Conservation (phyloP, 2,797 vertebrate genomes). For the Champsocephalus esox region DNA sequence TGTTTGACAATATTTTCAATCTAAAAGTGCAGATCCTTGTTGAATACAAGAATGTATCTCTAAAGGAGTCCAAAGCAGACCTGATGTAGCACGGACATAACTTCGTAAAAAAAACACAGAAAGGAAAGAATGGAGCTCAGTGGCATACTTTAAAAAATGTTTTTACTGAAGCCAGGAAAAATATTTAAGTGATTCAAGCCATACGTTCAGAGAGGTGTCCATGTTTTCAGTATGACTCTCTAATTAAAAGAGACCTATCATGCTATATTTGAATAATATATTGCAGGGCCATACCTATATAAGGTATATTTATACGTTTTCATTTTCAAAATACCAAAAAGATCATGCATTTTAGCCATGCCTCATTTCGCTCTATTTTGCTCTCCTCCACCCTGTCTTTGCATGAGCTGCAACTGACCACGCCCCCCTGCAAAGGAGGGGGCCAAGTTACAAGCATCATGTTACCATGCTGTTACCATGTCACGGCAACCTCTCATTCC, state of each 20-base stretch:
- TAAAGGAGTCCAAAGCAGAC: constrained; percentile 45
- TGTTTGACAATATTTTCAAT: constrained; percentile 51
- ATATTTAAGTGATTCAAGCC: constrained; percentile 66
- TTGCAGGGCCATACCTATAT: too few species aligned
- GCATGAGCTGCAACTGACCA: too few species aligned
- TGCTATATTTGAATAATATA: too few species aligned
- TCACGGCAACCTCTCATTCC: too few species aligned
- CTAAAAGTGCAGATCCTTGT: constrained; percentile 51
- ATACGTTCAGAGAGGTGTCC: constrained; percentile 71
- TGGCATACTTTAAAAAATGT: constrained; percentile 33
- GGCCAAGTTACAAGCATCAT: too few species aligned
- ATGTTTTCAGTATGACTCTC: constrained; percentile 67
- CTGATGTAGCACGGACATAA: constrained; percentile 30
- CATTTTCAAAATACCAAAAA: too few species aligned
- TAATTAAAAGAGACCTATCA: constrained; percentile 23
- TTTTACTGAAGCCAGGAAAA: constrained; percentile 62
- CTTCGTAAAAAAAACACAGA: constrained; percentile 34
- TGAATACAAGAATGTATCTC: constrained; percentile 39
- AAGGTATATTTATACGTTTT: too few species aligned
- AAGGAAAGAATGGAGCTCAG: constrained; percentile 34
- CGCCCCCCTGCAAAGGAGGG: too few species aligned
- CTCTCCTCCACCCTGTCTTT: too few species aligned
- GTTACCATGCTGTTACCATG: too few species aligned
- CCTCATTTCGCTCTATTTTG: too few species aligned
- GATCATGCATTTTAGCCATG: too few species aligned